Evolutionary conservation across 1,140 invertebrate species (phyloP).

Genomic region (Lepidurus apus): DNA sequence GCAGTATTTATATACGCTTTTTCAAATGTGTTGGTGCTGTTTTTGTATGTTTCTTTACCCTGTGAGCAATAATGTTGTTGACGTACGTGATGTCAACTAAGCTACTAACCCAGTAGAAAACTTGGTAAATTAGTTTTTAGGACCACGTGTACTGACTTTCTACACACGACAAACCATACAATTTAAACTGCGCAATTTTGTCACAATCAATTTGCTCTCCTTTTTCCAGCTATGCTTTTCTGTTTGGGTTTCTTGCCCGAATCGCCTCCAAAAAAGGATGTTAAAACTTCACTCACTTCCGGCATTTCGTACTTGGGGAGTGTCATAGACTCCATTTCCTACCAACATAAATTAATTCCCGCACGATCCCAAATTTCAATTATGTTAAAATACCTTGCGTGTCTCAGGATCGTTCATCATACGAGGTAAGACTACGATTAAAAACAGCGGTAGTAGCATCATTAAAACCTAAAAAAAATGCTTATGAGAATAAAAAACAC

Average conservation of each 20-base stretch:
- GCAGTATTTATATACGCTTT: not conserved
- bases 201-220: conserved; percentile 52
- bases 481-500: conserved; percentile 22
- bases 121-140: not conserved
- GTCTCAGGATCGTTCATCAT: conserved; percentile 96
- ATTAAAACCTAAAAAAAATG: conserved; percentile 64
- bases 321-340: conserved; percentile 83
- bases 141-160: not conserved
- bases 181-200: not conserved
- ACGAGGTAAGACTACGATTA: conserved; percentile 90
- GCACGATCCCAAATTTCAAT: conserved; percentile 30
- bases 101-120: no score
- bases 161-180: not conserved
- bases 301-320: conserved; percentile 79
- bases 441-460: conserved; percentile 86
- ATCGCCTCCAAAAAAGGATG: conserved; percentile 63
- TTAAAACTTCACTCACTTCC: conserved; percentile 85
- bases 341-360: conserved; percentile 35
- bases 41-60: not conserved
- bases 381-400: conserved; percentile 56
- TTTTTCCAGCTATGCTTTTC: conserved; percentile 59
- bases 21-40: not conserved
- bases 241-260: conserved; percentile 54
- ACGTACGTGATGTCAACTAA: not conserved
- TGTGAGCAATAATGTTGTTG: not conserved